These are phyloP conservation scores for Alaudala cheleensis DNA, from an alignment of 2,113 vertebrate genomes.

Conservation along the genomic window DNA sequence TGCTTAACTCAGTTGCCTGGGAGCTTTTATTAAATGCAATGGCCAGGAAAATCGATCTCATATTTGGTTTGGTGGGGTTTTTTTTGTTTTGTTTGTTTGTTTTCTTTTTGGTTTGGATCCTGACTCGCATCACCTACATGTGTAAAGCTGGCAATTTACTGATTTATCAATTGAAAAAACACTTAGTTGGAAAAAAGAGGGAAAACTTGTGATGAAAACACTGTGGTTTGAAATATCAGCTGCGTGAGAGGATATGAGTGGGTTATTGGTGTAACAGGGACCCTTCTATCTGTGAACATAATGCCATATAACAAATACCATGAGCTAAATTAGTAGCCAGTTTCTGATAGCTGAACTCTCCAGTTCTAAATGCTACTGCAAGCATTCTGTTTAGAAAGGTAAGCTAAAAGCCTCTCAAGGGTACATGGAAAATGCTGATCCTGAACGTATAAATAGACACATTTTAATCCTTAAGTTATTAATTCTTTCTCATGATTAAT, in stretches of 20 bases:
- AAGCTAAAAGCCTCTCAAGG: conserved; percentile 38
- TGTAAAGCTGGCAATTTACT: conserved; percentile 55
- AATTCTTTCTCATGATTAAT: conserved; percentile 61
- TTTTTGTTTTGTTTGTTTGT: neutral
- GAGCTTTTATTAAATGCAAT: conserved; percentile 56
- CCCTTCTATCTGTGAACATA: neutral
- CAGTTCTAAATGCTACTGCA: neutral
- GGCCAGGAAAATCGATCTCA: conserved; percentile 54
- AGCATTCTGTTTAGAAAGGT: conserved; percentile 50
- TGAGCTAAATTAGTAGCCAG: neutral
- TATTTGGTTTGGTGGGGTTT: neutral
- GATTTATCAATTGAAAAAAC: conserved; percentile 39
- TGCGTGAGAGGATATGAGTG: neutral
- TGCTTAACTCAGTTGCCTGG: conserved; percentile 46
- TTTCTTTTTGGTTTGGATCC: neutral
- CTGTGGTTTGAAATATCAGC: conserved; percentile 61
- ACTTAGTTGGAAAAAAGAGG: conserved; percentile 4
- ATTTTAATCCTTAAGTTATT: conserved; percentile 51
- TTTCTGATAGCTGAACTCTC: neutral
- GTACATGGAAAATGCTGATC: conserved; percentile 42
- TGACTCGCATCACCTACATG: neutral
- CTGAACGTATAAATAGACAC: conserved; percentile 24
- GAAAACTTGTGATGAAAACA: conserved; percentile 12
- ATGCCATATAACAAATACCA: neutral
- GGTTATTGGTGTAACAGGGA: neutral